Evolutionary conservation across 2,797 vertebrate genomes (phyloP), one percentile per base, ranked within the genome.

Genomic region (Coreius guichenoti): DNA sequence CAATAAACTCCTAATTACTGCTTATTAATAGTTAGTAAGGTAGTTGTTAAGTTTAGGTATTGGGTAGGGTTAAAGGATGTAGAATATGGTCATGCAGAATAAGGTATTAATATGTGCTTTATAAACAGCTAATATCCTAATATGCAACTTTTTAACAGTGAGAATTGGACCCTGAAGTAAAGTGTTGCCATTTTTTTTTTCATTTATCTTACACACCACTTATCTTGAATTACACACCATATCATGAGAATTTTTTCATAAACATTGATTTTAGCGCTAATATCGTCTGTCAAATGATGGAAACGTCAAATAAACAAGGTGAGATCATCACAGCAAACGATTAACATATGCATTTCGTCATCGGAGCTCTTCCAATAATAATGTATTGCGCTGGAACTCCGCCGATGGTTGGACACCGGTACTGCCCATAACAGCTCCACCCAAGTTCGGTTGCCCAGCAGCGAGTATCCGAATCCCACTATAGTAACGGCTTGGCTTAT

Each of bases 361-460:
- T 86, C 89, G 92, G 89, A 87, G 91, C 93, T 77, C 84, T 90
- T 58, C 49, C 17, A 81, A 58, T 84, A 51, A 72, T 72, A 74
- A 65, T 83, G 68, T 14, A 49, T 73, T 26, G 83, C 75, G 77
- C 79, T n/a, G 51, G 33, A 36, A 12, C 79, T 31, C 84, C 0
- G 61, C 1, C 5, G 89, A 5, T 80, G 8, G 93, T 94, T 94
- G 94, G 95, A 86, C 45, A 49, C 36, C 31, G 1, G 17, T 1
- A 43, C 21, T 63, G 94, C 90, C 92, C 51, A 0, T 92, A 87
- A 58, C 36, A 36, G 63, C 89, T 77, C 74, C 92, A 74, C 91
- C 89, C 95, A 93, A 67, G 96, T 94, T 96, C 87, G 96, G 96
- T 95, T 95, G 96, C 96, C 77, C 93, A 65, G 93, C 95, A 93